Conservation (phyloP, 2,888 invertebrate genomes). For the Meteorus colon region DNA sequence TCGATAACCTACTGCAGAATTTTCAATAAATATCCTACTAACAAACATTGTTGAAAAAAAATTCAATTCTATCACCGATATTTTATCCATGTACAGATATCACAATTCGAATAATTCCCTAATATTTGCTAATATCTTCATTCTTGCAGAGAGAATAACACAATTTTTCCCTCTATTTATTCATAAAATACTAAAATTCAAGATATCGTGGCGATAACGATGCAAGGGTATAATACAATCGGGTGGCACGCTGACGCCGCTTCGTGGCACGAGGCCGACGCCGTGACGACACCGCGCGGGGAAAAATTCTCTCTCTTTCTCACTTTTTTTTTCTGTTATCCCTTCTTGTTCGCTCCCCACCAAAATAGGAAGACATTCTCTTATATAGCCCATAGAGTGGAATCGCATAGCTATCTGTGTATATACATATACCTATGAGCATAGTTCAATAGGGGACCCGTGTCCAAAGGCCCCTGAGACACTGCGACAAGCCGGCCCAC, state of each 20-base stretch:
- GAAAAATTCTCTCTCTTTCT: conserved; percentile 21
- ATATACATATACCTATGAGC: conserved; percentile 15
- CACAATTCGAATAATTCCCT: no score
- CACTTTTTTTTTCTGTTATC: neutral
- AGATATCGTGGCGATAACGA: conserved; percentile 15
- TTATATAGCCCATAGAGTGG: neutral
- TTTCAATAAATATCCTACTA: no score
- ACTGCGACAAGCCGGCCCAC: conserved; percentile 58
- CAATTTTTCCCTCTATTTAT: conserved; percentile 7
- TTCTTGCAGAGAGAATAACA: neutral
- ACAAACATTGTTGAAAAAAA: no score
- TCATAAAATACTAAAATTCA: neutral
- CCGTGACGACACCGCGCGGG: conserved; percentile 28
- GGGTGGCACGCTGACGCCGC: conserved; percentile 21
- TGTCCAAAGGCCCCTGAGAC: conserved; percentile 40
- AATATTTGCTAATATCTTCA: no score
- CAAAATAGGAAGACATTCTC: conserved; percentile 14
- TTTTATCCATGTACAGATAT: no score
- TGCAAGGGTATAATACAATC: conserved; percentile 14
- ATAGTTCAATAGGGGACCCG: conserved; percentile 36
- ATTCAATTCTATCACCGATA: no score
- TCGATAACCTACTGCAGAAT: no score
- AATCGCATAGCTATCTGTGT: neutral
- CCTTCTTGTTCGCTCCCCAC: neutral
- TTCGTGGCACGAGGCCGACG: conserved; percentile 31